Evolutionary conservation across 2,797 vertebrate genomes (phyloP).

Genomic region (Psittacula derbiana): DNA sequence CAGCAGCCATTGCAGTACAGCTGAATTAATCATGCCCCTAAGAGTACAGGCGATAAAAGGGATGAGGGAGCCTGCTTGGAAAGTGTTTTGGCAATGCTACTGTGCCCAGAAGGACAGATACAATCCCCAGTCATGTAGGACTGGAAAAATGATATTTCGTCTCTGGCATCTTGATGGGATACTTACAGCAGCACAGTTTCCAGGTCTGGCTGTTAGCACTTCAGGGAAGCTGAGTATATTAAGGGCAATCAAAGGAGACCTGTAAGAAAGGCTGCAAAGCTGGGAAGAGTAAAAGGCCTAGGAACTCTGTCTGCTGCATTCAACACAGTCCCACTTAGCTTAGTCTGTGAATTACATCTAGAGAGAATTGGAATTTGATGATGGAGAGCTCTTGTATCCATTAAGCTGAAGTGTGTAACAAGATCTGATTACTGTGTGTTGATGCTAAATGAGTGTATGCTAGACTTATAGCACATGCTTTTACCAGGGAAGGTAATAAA

Average conservation of each 20-base stretch:
- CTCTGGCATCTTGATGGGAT: background rate
- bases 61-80: background rate
- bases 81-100: accelerated
- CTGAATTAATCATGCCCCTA: background rate
- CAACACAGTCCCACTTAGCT: background rate
- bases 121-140: background rate
- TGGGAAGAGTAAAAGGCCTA: background rate
- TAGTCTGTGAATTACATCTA: background rate
- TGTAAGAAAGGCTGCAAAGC: background rate
- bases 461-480: background rate
- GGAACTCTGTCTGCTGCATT: background rate
- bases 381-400: background rate
- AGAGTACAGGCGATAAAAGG: background rate
- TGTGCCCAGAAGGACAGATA: background rate
- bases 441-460: background rate
- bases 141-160: background rate
- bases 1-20: background rate
- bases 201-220: background rate
- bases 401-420: background rate
- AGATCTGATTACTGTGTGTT: background rate
- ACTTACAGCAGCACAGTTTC: background rate
- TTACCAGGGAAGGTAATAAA: background rate
- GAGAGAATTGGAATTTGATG: background rate
- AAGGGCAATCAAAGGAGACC: background rate
- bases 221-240: background rate